Percentiles rank a stretch among this genome's conserved stretches.
Evolutionary conservation across 2,113 vertebrate genomes (phyloP).

Genomic region (Ibidorhyncha struthersii): DNA sequence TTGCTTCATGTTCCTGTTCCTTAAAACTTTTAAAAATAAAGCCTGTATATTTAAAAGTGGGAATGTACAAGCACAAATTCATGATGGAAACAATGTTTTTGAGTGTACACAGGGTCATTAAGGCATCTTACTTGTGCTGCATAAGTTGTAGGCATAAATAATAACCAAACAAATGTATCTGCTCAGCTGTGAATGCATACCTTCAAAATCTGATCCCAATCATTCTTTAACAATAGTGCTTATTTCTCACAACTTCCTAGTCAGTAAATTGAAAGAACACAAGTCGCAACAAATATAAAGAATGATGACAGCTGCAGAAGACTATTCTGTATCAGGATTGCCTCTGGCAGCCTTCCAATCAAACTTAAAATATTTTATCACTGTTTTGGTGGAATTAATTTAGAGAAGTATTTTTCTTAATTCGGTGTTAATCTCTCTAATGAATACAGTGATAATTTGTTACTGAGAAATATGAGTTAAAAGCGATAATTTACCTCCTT

Average conservation of each 20-base stretch:
- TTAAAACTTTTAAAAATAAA: not conserved
- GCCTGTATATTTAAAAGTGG: not conserved
- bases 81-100: not conserved
- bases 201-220: not conserved
- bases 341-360: not conserved
- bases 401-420: not conserved
- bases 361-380: constrained; percentile 37
- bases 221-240: not conserved
- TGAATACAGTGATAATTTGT: constrained; percentile 45
- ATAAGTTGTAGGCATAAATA: not conserved
- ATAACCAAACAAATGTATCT: not conserved
- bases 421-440: constrained; percentile 40
- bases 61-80: not conserved
- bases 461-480: constrained; percentile 46
- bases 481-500: constrained; percentile 49
- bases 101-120: not conserved
- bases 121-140: not conserved
- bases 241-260: not conserved
- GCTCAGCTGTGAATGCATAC: not conserved
- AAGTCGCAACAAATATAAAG: not conserved
- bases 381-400: constrained; percentile 38
- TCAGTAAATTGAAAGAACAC: not conserved
- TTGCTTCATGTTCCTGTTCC: not conserved
- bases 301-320: not conserved
- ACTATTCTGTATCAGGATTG: not conserved